These are phyloP conservation scores for Camelus dromedarius DNA, from an alignment of 2,113 vertebrate species.

Conservation along the genomic window DNA sequence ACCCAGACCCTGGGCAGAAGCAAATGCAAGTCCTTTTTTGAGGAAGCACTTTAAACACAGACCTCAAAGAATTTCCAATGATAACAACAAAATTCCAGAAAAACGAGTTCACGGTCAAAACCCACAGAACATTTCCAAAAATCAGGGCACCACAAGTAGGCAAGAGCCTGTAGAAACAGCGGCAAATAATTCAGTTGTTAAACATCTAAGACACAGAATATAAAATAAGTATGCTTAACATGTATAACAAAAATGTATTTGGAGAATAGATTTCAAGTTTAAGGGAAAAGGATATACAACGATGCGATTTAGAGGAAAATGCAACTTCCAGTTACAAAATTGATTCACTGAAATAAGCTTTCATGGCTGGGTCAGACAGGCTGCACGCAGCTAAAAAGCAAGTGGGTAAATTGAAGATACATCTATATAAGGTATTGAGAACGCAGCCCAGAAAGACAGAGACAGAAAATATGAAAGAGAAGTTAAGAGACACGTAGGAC, in stretches of 20 bases:
- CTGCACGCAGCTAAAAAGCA: neutral
- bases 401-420: neutral
- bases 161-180: neutral
- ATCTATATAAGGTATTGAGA: neutral
- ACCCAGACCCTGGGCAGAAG: neutral
- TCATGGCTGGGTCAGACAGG: neutral
- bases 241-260: neutral
- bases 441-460: constrained; percentile 16
- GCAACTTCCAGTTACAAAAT: neutral
- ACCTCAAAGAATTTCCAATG: neutral
- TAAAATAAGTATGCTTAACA: neutral
- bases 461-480: neutral
- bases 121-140: neutral
- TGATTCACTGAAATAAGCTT: constrained; percentile 2
- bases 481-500: neutral
- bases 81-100: neutral
- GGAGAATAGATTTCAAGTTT: neutral
- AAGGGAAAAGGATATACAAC: neutral
- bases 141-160: neutral
- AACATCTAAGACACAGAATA: neutral
- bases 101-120: constrained; percentile 37
- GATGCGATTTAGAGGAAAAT: neutral
- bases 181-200: neutral
- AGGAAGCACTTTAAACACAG: neutral
- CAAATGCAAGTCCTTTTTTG: neutral